phyloP scores from a whole-genome alignment of 2,113 vertebrate genomes.

The Calyptommatus sinebrachiatus region DNA sequence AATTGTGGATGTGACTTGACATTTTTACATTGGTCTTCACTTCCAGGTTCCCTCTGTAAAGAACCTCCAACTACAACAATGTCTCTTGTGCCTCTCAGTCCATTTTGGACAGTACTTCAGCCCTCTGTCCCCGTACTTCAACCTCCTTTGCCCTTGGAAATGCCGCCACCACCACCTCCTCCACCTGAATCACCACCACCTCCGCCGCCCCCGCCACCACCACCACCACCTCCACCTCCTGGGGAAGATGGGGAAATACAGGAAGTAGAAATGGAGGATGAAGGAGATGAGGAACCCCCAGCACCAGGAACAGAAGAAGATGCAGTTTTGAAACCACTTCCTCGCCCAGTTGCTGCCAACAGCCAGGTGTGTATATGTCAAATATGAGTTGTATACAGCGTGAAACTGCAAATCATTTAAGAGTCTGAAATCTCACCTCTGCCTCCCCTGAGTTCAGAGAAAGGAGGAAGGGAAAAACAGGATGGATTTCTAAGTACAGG shows the following conservation, averaged over 20 bases:
- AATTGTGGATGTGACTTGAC: neutral
- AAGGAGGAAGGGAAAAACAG: no score
- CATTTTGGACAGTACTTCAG: constrained; percentile 82
- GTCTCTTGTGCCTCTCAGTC: constrained; percentile 72
- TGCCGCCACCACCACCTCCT: constrained; percentile 84
- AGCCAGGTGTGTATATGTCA: constrained; percentile 59
- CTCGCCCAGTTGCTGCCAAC: constrained; percentile 54
- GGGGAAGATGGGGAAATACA: constrained; percentile 89
- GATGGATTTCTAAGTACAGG: no score
- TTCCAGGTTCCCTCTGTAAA: constrained; percentile 73
- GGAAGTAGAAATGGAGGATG: constrained; percentile 98
- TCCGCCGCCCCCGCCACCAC: constrained; percentile 67
- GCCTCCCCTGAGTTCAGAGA: no score
- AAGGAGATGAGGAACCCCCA: constrained; percentile 88
- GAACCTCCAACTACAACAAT: constrained; percentile 74
- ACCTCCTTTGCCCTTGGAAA: constrained; percentile 84
- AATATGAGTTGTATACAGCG: neutral
- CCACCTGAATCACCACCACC: constrained; percentile 73
- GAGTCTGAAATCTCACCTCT: neutral
- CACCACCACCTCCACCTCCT: constrained; percentile 84
- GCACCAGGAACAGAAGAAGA: constrained; percentile 94
- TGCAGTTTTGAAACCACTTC: constrained; percentile 71
- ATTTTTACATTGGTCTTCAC: constrained; percentile 27
- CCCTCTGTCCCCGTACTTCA: constrained; percentile 78
- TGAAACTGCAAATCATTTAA: neutral